These are phyloP conservation scores for Agrotis exclamationis DNA, from an alignment of 2,888 invertebrate species.

Conservation along the genomic window DNA sequence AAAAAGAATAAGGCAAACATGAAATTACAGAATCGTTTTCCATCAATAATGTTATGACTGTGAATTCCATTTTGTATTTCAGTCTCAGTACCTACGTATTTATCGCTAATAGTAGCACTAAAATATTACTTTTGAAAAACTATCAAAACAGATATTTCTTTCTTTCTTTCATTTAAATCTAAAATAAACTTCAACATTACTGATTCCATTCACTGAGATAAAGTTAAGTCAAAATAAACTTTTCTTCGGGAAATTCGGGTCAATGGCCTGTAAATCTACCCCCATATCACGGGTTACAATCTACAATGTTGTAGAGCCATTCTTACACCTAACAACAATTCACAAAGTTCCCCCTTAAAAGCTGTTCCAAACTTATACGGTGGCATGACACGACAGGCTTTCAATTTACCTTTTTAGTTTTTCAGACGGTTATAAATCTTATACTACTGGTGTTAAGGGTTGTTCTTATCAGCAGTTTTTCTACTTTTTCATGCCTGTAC, in stretches of 20 bases:
- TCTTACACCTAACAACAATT: conserved; percentile 36
- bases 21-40: conserved; percentile 9
- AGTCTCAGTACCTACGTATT: neutral
- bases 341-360: conserved; percentile 1
- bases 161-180: no score
- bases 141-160: neutral
- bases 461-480: neutral
- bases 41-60: neutral
- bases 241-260: conserved; percentile 5
- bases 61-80: conserved; percentile 14
- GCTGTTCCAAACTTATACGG: conserved; percentile 30
- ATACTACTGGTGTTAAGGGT: no score
- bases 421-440: conserved; percentile 10
- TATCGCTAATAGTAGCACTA: conserved; percentile 3
- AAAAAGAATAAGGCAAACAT: conserved; percentile 1
- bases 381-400: conserved; percentile 23
- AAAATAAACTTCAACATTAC: neutral
- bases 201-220: neutral
- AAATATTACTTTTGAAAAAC: neutral
- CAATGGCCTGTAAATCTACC: conserved; percentile 20
- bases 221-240: conserved; percentile 3
- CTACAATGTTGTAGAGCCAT: conserved; percentile 27
- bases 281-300: neutral
- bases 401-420: conserved; percentile 13
- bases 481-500: no score